These are phyloP conservation scores for Monoplex corrugatus DNA, from an alignment of 2,888 invertebrate genomes.

Conservation along the genomic window DNA sequence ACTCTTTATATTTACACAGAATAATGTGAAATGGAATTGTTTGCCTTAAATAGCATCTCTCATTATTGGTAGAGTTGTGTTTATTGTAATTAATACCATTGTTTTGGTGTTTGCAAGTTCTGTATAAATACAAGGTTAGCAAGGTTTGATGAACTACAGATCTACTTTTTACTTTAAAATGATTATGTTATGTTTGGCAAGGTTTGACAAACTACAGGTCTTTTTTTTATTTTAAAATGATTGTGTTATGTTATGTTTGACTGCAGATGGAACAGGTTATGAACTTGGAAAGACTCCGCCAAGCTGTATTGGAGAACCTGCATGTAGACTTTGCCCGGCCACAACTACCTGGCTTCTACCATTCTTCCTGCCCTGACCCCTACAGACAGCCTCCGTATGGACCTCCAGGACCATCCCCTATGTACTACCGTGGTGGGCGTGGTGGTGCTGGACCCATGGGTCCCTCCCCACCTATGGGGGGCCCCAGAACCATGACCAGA, in stretches of 20 bases:
- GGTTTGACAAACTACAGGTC: neutral
- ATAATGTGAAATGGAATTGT: too few species aligned
- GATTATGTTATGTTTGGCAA: neutral
- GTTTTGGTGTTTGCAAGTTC: too few species aligned
- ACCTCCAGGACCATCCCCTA: conserved; percentile 59
- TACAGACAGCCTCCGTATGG: conserved; percentile 58
- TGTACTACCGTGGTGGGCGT: conserved; percentile 49
- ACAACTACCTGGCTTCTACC: conserved; percentile 83
- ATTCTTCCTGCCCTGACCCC: conserved; percentile 78
- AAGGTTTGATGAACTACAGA: too few species aligned
- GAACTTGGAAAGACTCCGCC: conserved; percentile 93
- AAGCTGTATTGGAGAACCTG: conserved; percentile 92
- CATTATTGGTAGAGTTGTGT: too few species aligned
- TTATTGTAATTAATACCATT: too few species aligned
- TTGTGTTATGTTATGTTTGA: neutral
- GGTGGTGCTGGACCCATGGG: conserved; percentile 64
- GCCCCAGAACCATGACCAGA: conserved; percentile 63
- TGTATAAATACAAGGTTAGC: too few species aligned
- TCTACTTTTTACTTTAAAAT: too few species aligned
- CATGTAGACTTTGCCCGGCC: conserved; percentile 88
- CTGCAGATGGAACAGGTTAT: conserved; percentile 90
- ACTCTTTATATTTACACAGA: too few species aligned
- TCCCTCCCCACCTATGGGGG: conserved; percentile 51
- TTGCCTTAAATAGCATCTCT: too few species aligned
- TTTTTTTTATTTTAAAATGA: too few species aligned